phyloP scores from a whole-genome alignment of 2,113 vertebrate species.

The Gymnorhina tibicen region DNA sequence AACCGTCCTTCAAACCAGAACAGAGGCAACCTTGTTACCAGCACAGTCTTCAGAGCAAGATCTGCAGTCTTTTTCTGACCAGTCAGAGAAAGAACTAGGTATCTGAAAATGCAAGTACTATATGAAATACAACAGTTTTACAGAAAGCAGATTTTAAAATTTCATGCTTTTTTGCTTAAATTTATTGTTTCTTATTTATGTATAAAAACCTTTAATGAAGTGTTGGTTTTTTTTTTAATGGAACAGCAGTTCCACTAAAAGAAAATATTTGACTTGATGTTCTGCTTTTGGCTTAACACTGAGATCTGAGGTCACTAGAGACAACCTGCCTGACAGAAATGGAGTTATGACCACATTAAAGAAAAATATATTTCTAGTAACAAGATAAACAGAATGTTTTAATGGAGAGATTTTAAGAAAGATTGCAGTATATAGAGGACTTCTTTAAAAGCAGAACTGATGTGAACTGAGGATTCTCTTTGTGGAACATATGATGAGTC shows the following conservation, averaged over 20 bases:
- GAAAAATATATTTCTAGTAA: background rate
- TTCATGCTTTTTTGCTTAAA: background rate
- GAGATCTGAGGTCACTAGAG: background rate
- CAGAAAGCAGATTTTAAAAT: background rate
- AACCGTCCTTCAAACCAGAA: slow-evolving; percentile 49
- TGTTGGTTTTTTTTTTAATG: background rate
- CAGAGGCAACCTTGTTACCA: slow-evolving; percentile 64
- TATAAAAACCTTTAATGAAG: background rate
- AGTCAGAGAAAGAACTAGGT: slow-evolving; percentile 81
- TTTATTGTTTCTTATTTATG: background rate
- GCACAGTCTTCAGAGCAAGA: slow-evolving; percentile 66
- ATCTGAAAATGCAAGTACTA: slow-evolving; percentile 12
- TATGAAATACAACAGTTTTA: background rate
- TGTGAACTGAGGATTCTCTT: background rate
- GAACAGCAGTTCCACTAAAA: background rate
- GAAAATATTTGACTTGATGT: background rate
- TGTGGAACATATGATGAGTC: background rate
- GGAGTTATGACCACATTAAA: background rate
- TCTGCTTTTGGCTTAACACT: background rate
- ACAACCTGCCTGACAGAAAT: background rate
- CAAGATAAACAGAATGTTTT: background rate
- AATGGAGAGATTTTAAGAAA: background rate
- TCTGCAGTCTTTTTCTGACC: slow-evolving; percentile 67
- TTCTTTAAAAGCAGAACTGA: background rate
- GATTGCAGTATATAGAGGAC: background rate